Base-by-base conservation (phyloP, 2,113 vertebrate genomes). In the Melanotaenia duboulayi region DNA sequence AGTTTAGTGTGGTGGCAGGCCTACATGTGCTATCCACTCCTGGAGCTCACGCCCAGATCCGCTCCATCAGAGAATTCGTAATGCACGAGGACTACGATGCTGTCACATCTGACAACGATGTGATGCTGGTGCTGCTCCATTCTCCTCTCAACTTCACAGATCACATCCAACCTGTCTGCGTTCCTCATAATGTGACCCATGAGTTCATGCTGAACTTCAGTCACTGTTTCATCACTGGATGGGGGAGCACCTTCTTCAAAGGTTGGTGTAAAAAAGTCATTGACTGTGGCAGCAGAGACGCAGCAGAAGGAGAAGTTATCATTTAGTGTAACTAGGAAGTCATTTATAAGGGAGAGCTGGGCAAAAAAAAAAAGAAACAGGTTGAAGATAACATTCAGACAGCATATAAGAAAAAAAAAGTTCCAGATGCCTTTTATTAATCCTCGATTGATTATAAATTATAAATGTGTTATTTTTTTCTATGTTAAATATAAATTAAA, bases 151-250 rank as follows among this genome's bases (percentile, higher is more conserved):
- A 8, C 19, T 91, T 89, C 69, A 83, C 58, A 2, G 55, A 70
- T 25, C 22, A 79, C 10, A 42, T 91, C 42, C 91, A 87, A 0
- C 87, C 92, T 1, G 13, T 84, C 61, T 91, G 88, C 60, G 54
- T 55, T 19, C 61, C 87, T 46, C 23, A 49, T 1, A 66, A 79
- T 8, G 23, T 71, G 65, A 71, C 7, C 37, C 16, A 91, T 1
- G 84, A 91, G 72, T 13, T 13, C 10, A 49, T 0, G 19, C 85
- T 91, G 20, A 81, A 70, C 74, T 79, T 92, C 63, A 80, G 65
- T 56, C 65, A 72, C 50, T 92, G 90, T 46, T 92, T 85, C 78
- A 70, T 92, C 72, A 84, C 42, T 7, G 90, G 90, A 11, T 93
- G 92, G 90, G 90, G 90, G 20, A 88, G 77, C 79, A 49, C 39